Conservation (phyloP, 1,140 invertebrate genomes). For the Hyphantria cunea region DNA sequence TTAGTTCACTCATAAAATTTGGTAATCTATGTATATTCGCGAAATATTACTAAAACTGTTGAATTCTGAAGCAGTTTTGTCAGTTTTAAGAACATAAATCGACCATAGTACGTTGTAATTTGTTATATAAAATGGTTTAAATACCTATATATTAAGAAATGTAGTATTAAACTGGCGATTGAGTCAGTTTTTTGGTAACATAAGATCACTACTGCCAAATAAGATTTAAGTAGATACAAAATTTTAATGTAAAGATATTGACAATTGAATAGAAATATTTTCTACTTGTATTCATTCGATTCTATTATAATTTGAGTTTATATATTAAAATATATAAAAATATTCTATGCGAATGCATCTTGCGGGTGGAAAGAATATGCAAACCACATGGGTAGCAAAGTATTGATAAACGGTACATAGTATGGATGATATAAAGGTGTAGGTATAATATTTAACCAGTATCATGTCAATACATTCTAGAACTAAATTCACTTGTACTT, state of each 20-base stretch:
- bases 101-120: constrained; percentile 68
- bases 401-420: too few relatives aligned
- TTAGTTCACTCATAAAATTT: constrained; percentile 57
- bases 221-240: constrained; percentile 72
- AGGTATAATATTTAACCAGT: too few relatives aligned
- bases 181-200: constrained; percentile 56
- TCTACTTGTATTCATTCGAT: constrained; percentile 67
- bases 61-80: constrained; percentile 52
- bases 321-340: constrained; percentile 31
- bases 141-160: constrained; percentile 62
- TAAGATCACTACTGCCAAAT: constrained; percentile 71
- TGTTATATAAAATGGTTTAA: constrained; percentile 61
- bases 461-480: too few relatives aligned
- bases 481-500: too few relatives aligned
- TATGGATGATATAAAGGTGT: too few relatives aligned
- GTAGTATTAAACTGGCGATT: constrained; percentile 56
- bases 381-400: too few relatives aligned
- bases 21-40: constrained; percentile 57
- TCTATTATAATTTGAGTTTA: constrained; percentile 15
- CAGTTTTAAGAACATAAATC: constrained; percentile 52
- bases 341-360: too few relatives aligned
- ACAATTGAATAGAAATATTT: constrained; percentile 59
- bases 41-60: constrained; percentile 40
- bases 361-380: too few relatives aligned
- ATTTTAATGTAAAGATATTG: constrained; percentile 68